Evolutionary conservation across 2,113 vertebrate genomes (phyloP).

Genomic region (Bufo gargarizans): DNA sequence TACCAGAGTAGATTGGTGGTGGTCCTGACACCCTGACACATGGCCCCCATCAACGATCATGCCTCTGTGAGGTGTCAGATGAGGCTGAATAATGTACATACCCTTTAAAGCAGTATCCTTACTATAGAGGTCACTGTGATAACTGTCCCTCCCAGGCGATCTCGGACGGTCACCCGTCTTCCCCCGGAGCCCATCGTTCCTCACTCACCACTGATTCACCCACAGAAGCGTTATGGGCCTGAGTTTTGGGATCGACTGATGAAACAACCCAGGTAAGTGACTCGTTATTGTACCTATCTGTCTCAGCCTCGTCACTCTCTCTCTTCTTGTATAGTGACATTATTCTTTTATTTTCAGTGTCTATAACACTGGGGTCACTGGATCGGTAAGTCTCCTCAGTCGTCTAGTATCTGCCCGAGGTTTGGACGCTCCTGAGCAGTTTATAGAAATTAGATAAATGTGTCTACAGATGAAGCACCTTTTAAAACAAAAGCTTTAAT

Average conservation of each 20-base stretch:
- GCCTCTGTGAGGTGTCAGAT: no score
- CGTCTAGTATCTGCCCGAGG: no score
- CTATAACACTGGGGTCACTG: neutral
- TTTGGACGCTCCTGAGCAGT: no score
- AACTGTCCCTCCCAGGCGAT: neutral
- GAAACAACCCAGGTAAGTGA: constrained; percentile 14
- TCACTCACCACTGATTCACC: neutral
- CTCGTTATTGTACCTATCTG: neutral
- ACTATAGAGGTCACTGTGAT: neutral
- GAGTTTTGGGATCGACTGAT: constrained; percentile 25
- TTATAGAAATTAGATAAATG: no score
- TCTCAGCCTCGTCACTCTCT: neutral
- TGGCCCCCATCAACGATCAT: no score
- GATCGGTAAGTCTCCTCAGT: neutral
- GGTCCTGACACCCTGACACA: no score
- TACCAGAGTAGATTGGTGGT: no score
- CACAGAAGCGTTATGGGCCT: constrained; percentile 23
- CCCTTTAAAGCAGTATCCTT: no score
- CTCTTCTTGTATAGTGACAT: neutral
- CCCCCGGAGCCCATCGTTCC: neutral
- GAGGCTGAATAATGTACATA: no score
- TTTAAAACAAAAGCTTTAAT: no score
- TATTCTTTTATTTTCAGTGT: neutral
- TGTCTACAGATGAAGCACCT: no score
- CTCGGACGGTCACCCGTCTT: neutral